These are phyloP conservation scores for Rhea pennata DNA, from an alignment of 2,113 vertebrate genomes.

Conservation along the genomic window DNA sequence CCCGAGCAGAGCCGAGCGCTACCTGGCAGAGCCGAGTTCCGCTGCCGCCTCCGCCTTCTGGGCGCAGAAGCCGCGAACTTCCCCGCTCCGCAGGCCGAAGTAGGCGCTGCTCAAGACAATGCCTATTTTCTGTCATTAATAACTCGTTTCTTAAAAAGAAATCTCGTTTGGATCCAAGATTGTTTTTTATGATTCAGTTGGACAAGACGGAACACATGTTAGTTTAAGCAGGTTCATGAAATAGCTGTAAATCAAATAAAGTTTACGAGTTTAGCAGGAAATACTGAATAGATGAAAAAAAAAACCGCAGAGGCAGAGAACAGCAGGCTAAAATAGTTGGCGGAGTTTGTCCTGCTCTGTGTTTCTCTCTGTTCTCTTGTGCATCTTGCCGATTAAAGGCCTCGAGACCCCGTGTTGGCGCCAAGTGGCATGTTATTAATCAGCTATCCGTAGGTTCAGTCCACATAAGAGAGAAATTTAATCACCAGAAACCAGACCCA, in stretches of 20 bases:
- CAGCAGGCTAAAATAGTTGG: constrained; percentile 35
- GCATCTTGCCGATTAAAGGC: constrained; percentile 73
- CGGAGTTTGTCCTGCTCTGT: constrained; percentile 58
- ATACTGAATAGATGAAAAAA: constrained; percentile 66
- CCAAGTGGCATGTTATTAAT: constrained; percentile 77
- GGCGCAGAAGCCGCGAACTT: background rate
- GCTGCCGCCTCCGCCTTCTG: background rate
- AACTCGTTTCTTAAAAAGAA: constrained; percentile 6
- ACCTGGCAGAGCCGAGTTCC: background rate
- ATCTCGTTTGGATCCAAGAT: constrained; percentile 45
- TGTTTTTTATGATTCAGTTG: constrained; percentile 73
- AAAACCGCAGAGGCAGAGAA: background rate
- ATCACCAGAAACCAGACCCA: constrained; percentile 72
- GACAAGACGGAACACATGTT: constrained; percentile 78
- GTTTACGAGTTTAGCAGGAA: constrained; percentile 80
- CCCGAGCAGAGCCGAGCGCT: background rate
- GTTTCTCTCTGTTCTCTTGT: constrained; percentile 66
- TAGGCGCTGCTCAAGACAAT: background rate
- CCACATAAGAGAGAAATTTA: constrained; percentile 73
- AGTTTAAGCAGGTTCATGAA: constrained; percentile 77
- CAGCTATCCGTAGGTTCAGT: constrained; percentile 71
- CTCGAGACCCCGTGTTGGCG: constrained; percentile 71
- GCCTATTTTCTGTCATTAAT: constrained; percentile 61
- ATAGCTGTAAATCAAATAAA: constrained; percentile 77
- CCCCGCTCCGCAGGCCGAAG: background rate